phyloP scores from a whole-genome alignment of 1,140 invertebrate genomes.

The Adelges cooleyi region DNA sequence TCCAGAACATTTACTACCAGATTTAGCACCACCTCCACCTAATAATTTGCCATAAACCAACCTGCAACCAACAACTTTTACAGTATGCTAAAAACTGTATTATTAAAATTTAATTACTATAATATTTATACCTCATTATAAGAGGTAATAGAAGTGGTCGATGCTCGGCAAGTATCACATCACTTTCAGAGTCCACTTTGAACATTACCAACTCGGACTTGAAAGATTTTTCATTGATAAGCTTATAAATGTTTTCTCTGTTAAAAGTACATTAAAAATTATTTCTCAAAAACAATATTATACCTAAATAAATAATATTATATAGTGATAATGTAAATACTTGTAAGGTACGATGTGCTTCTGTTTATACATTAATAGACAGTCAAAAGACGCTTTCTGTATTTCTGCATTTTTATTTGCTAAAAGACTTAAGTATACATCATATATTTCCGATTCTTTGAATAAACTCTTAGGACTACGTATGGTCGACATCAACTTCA shows the following conservation, averaged over 20 bases:
- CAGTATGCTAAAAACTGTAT: background rate
- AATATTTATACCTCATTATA: slow-evolving; percentile 48
- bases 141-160: slow-evolving; percentile 63
- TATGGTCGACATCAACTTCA: slow-evolving; percentile 66
- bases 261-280: slow-evolving; percentile 64
- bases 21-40: slow-evolving; percentile 41
- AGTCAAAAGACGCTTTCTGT: slow-evolving; percentile 74
- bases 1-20: slow-evolving; percentile 38
- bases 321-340: background rate
- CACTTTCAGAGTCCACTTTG: slow-evolving; percentile 56
- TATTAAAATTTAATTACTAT: no score
- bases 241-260: slow-evolving; percentile 56
- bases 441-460: slow-evolving; percentile 58
- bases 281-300: slow-evolving; percentile 55
- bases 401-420: slow-evolving; percentile 57
- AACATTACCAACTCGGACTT: slow-evolving; percentile 71
- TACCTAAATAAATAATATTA: background rate
- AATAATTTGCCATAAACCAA: slow-evolving; percentile 47
- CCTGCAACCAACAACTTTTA: slow-evolving; percentile 34
- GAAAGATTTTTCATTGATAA: slow-evolving; percentile 78
- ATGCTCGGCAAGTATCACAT: slow-evolving; percentile 57
- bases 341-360: slow-evolving; percentile 11
- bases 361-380: slow-evolving; percentile 36
- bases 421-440: slow-evolving; percentile 66
- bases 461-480: slow-evolving; percentile 67